Base-by-base conservation (phyloP, 2,888 invertebrate species). In the Ptilodon capucinus region DNA sequence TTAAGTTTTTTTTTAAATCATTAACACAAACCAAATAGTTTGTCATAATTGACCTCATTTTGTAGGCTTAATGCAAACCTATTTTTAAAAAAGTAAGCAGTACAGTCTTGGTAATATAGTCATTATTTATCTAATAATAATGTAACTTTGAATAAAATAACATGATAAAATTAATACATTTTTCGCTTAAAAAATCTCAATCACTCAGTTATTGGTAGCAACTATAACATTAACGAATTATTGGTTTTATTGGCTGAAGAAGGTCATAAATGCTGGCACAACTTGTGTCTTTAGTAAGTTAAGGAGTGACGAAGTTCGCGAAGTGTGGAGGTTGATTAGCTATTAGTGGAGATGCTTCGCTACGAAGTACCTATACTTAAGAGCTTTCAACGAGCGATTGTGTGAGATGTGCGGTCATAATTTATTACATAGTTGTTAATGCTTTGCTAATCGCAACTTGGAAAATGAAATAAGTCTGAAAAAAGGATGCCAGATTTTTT, bases 181-280 rank as follows among this genome's bases (percentile, higher is more conserved):
- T n/a, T n/a, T n/a, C n/a, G 21, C 21, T 21, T 21, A 21, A 6
- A 4, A 6, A 4, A 7, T 25, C 25, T 7, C 25, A 9, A 3
- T 25, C 25, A 2, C 8, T 3, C 7, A 9, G 25, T 25, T 9
- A 7, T 6, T 25, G 25, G 9, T 4, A 2, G 5, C 4, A n/a
- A 4, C 11, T 11, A 28, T n/a, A 11, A 28, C 28, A 32, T 32
- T 32, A 30, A 13, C 13, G 7, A 13, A 14, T 14, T 32, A 5
- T 13, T 13, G 13, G 32, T 7, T 14, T 32, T 32, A 5, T 14
- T 32, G 14, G 16, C 8, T 17, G 34, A 56, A 51, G 67, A 58
- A 58, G 67, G 59, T 62, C 53, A 53, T 46, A 42, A 43, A 39
- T 51, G 48, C 17, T 43, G 41, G 38, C 34, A 36, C 28, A 58